phyloP scores from a whole-genome alignment of 1,140 invertebrate species.

The Drosophila jambulina region DNA sequence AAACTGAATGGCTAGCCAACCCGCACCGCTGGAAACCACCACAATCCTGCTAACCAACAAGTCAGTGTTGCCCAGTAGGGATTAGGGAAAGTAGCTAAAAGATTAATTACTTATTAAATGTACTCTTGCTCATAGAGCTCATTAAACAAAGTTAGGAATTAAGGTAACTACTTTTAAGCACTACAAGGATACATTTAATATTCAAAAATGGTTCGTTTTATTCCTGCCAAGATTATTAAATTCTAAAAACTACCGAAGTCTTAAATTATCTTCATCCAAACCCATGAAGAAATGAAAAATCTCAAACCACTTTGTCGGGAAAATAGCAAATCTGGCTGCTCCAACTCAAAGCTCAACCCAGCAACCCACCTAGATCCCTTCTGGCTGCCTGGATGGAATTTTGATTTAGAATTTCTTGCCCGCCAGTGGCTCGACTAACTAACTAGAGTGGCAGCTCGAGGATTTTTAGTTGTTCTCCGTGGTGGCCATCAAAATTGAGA shows the following conservation, averaged over 20 bases:
- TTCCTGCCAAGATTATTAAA: neutral
- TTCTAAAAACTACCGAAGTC: neutral
- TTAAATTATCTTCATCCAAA: neutral
- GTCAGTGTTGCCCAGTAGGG: conserved; percentile 7
- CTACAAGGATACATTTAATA: neutral
- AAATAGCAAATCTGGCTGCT: neutral
- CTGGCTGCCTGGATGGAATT: conserved; percentile 59
- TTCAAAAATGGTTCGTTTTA: neutral
- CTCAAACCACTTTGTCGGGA: neutral
- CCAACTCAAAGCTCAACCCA: conserved; percentile 6
- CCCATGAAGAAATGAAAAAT: neutral
- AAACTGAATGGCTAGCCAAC: conserved; percentile 70
- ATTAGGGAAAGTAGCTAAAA: neutral
- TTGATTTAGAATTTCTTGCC: conserved; percentile 76
- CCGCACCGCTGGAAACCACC: conserved; percentile 16
- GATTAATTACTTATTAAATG: neutral
- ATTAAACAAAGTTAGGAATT: neutral
- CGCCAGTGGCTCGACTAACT: conserved; percentile 55
- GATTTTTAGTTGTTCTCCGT: conserved; percentile 57
- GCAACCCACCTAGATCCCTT: conserved; percentile 42
- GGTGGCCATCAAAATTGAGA: conserved; percentile 60
- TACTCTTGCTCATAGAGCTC: neutral
- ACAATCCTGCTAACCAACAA: conserved; percentile 23
- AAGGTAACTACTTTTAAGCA: neutral
- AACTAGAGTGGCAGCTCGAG: conserved; percentile 53